A percentile compares a stretch with the other conserved stretches of the same genome.
These are phyloP conservation scores for Spilosoma lubricipeda DNA, from an alignment of 2,888 invertebrate species.

Conservation along the genomic window DNA sequence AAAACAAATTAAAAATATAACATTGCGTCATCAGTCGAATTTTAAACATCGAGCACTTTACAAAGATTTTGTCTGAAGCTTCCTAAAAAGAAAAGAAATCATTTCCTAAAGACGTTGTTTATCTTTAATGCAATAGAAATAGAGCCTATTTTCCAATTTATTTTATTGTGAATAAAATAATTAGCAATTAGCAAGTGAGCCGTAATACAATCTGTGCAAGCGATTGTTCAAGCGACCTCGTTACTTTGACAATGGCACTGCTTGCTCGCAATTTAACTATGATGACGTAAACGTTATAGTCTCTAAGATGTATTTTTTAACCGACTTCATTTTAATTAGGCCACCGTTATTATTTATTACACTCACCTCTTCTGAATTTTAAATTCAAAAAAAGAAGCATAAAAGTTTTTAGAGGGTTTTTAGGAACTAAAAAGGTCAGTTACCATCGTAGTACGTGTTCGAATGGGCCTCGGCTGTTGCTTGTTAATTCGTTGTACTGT, in stretches of 20 bases:
- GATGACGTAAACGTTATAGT: conserved; percentile 23
- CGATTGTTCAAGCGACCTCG: conserved; percentile 37
- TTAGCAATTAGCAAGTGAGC: conserved; percentile 15
- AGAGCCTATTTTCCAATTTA: neutral
- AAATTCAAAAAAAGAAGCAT: neutral
- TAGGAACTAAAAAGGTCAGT: too few relatives aligned
- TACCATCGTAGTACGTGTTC: too few relatives aligned
- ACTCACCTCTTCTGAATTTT: neutral
- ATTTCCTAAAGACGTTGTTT: neutral
- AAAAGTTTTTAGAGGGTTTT: too few relatives aligned
- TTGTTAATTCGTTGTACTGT: too few relatives aligned
- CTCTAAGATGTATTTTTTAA: neutral
- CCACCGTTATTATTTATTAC: neutral
- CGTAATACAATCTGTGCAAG: conserved; percentile 21
- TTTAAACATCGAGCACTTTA: neutral
- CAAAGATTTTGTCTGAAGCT: neutral
- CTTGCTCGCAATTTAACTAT: conserved; percentile 18
- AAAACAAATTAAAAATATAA: neutral
- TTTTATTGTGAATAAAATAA: conserved; percentile 9
- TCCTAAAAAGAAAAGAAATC: neutral
- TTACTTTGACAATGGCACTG: conserved; percentile 40
- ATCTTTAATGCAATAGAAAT: neutral
- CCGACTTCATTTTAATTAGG: neutral
- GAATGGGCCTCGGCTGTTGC: too few relatives aligned
- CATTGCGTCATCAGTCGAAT: neutral